phyloP scores from a whole-genome alignment of 2,888 invertebrate genomes.

The Actias luna region DNA sequence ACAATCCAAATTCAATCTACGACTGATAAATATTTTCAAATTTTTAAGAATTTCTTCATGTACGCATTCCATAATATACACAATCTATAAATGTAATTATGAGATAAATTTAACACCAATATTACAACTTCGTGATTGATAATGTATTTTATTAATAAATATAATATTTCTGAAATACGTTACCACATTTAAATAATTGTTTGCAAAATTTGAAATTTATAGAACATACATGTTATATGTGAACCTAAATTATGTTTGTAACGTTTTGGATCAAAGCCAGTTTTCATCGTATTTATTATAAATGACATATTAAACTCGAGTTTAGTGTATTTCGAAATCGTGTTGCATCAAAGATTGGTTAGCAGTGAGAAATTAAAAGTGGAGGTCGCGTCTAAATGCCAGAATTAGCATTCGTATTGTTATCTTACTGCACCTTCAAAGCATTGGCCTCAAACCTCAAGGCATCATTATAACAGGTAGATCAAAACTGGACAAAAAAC shows the following conservation, averaged over 20 bases:
- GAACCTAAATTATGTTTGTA: slow-evolving; percentile 3
- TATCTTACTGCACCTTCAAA: slow-evolving; percentile 17
- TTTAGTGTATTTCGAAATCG: slow-evolving; percentile 39
- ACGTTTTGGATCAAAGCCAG: neutral
- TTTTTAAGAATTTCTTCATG: too few relatives aligned
- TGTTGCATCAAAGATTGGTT: slow-evolving; percentile 49
- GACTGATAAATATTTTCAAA: too few relatives aligned
- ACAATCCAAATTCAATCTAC: too few relatives aligned
- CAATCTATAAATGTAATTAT: too few relatives aligned
- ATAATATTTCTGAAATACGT: too few relatives aligned
- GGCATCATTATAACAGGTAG: neutral
- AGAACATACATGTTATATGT: neutral
- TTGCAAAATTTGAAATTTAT: too few relatives aligned
- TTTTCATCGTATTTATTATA: slow-evolving; percentile 12
- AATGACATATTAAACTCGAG: slow-evolving; percentile 18
- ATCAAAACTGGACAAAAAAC: neutral
- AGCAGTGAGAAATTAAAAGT: slow-evolving; percentile 58
- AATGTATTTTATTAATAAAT: too few relatives aligned
- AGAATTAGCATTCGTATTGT: slow-evolving; percentile 64
- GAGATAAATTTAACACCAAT: too few relatives aligned
- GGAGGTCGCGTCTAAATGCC: slow-evolving; percentile 61
- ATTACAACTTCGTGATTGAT: too few relatives aligned
- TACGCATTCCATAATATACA: too few relatives aligned
- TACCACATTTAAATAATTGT: too few relatives aligned
- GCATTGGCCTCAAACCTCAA: neutral